phyloP scores from a whole-genome alignment of 2,888 invertebrate species.

The Tetragnatha montana region DNA sequence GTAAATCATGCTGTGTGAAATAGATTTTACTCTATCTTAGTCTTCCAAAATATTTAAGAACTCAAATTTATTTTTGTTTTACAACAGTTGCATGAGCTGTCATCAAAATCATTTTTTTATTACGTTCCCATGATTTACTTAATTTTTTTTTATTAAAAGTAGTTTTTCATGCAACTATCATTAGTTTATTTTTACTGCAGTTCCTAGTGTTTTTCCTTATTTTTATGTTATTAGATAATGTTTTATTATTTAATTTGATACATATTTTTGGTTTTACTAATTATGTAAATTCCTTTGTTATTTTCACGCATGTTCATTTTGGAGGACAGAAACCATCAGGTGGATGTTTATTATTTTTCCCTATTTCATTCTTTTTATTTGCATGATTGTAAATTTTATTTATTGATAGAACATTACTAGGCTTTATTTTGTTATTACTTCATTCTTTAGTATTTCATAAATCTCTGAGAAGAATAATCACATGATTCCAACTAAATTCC shows the following conservation, averaged over 20 bases:
- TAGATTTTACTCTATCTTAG: too few relatives aligned
- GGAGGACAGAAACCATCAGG: conserved; percentile 61
- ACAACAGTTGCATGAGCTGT: too few relatives aligned
- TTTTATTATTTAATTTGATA: conserved; percentile 23
- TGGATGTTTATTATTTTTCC: conserved; percentile 58
- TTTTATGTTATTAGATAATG: background rate
- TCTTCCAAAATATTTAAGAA: too few relatives aligned
- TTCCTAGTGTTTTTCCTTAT: background rate
- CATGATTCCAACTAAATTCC: background rate
- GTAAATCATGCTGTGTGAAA: too few relatives aligned
- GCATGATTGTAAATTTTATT: conserved; percentile 42
- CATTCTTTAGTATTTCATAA: conserved; percentile 47
- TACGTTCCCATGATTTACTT: too few relatives aligned
- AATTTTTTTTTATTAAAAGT: too few relatives aligned
- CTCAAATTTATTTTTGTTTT: too few relatives aligned
- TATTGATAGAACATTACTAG: conserved; percentile 1
- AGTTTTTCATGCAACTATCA: background rate
- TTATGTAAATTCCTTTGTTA: conserved; percentile 51
- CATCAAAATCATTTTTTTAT: too few relatives aligned
- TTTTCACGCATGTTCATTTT: conserved; percentile 69
- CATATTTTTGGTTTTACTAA: conserved; percentile 75
- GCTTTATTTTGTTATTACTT: conserved; percentile 5
- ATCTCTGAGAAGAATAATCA: background rate
- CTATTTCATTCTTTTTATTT: conserved; percentile 13
- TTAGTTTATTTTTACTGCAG: background rate